These are phyloP conservation scores for Drosophila setifemur DNA, from an alignment of 1,140 invertebrate species.

Conservation along the genomic window DNA sequence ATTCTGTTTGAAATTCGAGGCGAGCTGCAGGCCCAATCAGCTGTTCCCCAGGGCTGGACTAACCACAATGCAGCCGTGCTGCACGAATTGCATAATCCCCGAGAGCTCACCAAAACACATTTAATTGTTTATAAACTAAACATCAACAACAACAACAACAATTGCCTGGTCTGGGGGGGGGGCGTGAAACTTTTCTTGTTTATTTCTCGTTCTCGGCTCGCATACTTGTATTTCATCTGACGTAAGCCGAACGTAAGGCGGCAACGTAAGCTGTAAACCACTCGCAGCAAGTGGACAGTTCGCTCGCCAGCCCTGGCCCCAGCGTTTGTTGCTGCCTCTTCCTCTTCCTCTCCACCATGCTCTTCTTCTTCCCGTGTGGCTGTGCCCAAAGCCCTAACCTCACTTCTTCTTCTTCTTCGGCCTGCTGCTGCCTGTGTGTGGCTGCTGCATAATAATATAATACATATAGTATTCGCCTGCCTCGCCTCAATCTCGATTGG, in stretches of 20 bases:
- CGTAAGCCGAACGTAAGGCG: too few relatives aligned
- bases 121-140: not conserved
- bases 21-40: conserved; percentile 35
- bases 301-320: not conserved
- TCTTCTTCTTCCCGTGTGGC: not conserved
- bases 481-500: conserved; percentile 46
- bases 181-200: not conserved
- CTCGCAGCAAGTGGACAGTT: not conserved
- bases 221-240: too few relatives aligned
- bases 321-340: conserved; percentile 1
- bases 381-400: too few relatives aligned
- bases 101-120: not conserved
- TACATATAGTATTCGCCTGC: conserved; percentile 1
- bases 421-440: conserved; percentile 20
- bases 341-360: conserved; percentile 18
- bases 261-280: not conserved
- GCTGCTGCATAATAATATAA: conserved; percentile 59
- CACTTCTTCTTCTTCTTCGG: conserved; percentile 37
- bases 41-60: conserved; percentile 37
- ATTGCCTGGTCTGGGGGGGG: too few relatives aligned
- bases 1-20: conserved; percentile 40
- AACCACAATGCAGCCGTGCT: conserved; percentile 4
- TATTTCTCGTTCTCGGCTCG: too few relatives aligned
- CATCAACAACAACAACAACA: not conserved
- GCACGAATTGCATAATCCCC: conserved; percentile 34